Evolutionary conservation across 2,797 vertebrate species (phyloP), one percentile per base, ranked within the genome.

Genomic region (Syngnathus rostellatus): DNA sequence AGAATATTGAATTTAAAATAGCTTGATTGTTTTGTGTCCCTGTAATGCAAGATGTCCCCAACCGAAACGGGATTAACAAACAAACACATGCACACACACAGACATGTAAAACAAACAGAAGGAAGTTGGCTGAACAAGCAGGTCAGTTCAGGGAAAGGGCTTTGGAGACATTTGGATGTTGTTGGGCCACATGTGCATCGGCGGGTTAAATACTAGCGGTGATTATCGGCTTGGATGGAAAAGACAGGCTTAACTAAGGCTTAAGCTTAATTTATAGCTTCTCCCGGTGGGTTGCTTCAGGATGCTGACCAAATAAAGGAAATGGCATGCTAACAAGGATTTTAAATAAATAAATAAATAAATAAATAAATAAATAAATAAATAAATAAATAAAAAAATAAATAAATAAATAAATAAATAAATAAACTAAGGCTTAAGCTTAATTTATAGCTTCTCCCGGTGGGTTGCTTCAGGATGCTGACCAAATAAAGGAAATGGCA

Each of bases 221-320:
- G 70, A 67, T 81, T 75, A 84, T 78, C 75, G 9, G 71, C 68
- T 74, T 58, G 62, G 66, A 68, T 21, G 71, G 69, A 62, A 61
- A 66, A 74, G 77, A 75, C 68, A 37, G 71, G 73, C 66, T 81
- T 83, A 83, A 80, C 72, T 67, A 75, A 73, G 71, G 72, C 71
- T 62, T 78, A 68, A 85, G 81, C 77, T 68, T 59, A 14, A 23
- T 48, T 70, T 73, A 73, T 64, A 76, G 71, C 71, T 70, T 71
- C 65, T 73, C 68, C 73, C 79, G 82, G 55, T 77, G 73, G 78
- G 72, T 60, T 64, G 66, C 74, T 71, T 74, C 21, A 3, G 53
- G 68, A 64, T 41, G 39, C 57, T 60, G 71, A 72, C 53, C 64
- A 75, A 73, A 67, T 41, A 68, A 65, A 68, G 39, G 19, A 39